phyloP scores from a whole-genome alignment of 2,113 vertebrate genomes.

The Pollimyrus isidori region DNA sequence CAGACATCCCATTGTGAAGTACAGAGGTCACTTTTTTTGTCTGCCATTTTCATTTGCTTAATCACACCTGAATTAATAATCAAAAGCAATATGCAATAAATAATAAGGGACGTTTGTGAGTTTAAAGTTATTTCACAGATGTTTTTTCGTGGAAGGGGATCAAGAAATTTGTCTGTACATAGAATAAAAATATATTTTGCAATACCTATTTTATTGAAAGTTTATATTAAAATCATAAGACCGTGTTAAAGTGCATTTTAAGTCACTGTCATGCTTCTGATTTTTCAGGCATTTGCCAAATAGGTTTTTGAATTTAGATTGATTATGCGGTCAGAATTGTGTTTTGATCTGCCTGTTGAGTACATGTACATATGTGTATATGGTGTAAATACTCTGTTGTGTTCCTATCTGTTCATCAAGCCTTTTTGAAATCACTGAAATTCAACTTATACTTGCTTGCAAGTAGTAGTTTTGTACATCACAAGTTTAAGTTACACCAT shows the following conservation, averaged over 20 bases:
- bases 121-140: too few species aligned
- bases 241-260: neutral
- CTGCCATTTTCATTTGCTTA: too few species aligned
- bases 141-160: too few species aligned
- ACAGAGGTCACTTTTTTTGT: too few species aligned
- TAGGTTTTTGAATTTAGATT: neutral
- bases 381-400: neutral
- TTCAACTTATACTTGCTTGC: neutral
- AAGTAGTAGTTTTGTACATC: neutral
- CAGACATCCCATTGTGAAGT: too few species aligned
- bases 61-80: too few species aligned
- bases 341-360: neutral
- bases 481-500: neutral
- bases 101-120: too few species aligned
- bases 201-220: neutral
- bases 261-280: neutral
- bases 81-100: too few species aligned
- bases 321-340: neutral
- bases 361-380: neutral
- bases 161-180: neutral
- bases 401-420: neutral
- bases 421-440: neutral
- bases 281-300: neutral
- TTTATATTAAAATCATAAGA: neutral
- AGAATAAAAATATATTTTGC: neutral